Base-by-base conservation (phyloP, 2,113 vertebrate species). In the Steatornis caripensis region DNA sequence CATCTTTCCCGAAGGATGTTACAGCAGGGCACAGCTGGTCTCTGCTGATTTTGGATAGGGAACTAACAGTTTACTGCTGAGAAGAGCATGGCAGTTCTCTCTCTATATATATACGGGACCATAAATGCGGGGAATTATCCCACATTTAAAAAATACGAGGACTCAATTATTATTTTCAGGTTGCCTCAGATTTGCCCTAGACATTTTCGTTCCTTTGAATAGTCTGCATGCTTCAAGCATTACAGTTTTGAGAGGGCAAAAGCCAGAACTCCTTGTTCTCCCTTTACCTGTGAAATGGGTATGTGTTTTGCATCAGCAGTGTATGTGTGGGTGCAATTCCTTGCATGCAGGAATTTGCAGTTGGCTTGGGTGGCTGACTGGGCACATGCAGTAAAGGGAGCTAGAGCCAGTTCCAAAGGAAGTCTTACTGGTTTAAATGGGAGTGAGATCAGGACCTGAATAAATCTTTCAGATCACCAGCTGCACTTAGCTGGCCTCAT, bases 401-500 rank as follows among this genome's bases (percentile, higher is more conserved):
- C 80, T 76, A 0, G 0, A 92, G 91, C 37, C 54, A 53, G 14
- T 61, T 95, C 93, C 95, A 95, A 34, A 87, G 84, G 91, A 97
- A 97, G 54, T 87, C 75, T 94, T 93, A 94, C 87, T 96, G 95
- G 93, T 97, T 95, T 95, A 94, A 95, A 85, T 83, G 84, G 94
- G 55, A 75, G 68, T 37, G 58, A 61, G 82, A 80, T 55, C 57
- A 58, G 57, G 84, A 91, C 85, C 48, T 69, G 64, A 97, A 94
- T 90, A 96, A 95, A 96, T 91, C 91, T 94, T 79, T 74, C 78
- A 94, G 89, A 92, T 97, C 94, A 90, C 80, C 95, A 96, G 92
- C 95, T 97, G 95, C 69, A 81, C 55, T 89, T 86, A 89, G 90
- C 92, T 94, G 84, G 80, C 57, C 92, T 96, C 77, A 79, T 97